Evolutionary conservation across 2,888 invertebrate species (phyloP).

Genomic region (Taphrorychus bicolor): DNA sequence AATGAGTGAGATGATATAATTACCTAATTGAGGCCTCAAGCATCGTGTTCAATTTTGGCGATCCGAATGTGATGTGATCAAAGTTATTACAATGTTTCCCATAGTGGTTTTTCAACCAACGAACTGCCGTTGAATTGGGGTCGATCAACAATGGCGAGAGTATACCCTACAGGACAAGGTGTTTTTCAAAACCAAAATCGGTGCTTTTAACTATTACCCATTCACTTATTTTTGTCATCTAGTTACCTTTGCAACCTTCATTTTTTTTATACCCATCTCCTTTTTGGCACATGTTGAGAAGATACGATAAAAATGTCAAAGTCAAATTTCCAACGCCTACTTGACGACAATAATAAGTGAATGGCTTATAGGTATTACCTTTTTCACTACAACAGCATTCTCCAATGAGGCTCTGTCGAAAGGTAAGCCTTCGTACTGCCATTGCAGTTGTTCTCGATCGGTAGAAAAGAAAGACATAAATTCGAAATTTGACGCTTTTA

Average conservation of each 20-base stretch:
- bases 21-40: conserved; percentile 77
- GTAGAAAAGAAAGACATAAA: conserved; percentile 67
- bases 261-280: too few species aligned
- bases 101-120: conserved; percentile 81
- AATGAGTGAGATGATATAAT: too few species aligned
- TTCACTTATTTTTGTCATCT: too few species aligned
- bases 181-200: too few species aligned
- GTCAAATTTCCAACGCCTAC: too few species aligned
- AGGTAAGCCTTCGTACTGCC: conserved; percentile 87
- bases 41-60: conserved; percentile 74
- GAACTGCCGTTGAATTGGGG: conserved; percentile 82
- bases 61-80: conserved; percentile 82
- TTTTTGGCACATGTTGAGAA: too few species aligned
- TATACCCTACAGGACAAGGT: too few species aligned
- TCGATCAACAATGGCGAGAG: conserved; percentile 85
- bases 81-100: conserved; percentile 70
- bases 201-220: too few species aligned
- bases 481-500: conserved; percentile 56
- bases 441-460: conserved; percentile 81
- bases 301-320: too few species aligned
- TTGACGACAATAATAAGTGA: too few species aligned
- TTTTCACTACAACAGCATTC: conserved; percentile 80
- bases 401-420: conserved; percentile 79
- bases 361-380: too few species aligned
- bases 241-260: too few species aligned